phyloP scores from a whole-genome alignment of 53 echinoderm and acorn worm genomes.

The Crossaster papposus region DNA sequence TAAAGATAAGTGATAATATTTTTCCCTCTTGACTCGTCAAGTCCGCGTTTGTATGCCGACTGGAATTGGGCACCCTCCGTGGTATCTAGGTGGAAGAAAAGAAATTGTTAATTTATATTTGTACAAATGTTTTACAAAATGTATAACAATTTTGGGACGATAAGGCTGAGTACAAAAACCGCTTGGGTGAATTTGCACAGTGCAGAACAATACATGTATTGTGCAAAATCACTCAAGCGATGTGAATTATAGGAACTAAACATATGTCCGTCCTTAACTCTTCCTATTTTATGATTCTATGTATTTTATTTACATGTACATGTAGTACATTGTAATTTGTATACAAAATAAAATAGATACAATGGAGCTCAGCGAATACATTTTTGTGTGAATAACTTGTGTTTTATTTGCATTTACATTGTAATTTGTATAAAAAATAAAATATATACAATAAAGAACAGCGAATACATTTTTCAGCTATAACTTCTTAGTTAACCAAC shows the following conservation, averaged over 20 bases:
- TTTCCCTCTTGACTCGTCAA: neutral
- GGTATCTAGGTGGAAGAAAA: neutral
- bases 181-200: too few species aligned
- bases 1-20: neutral
- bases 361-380: neutral
- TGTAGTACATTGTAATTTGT: too few species aligned
- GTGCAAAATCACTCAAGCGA: too few species aligned
- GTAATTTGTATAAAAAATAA: too few species aligned
- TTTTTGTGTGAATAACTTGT: too few species aligned
- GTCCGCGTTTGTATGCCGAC: neutral
- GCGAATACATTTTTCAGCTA: neutral
- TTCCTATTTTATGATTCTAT: neutral
- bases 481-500: neutral
- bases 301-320: too few species aligned
- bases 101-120: neutral
- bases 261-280: neutral
- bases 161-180: too few species aligned
- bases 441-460: neutral
- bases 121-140: neutral
- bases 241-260: too few species aligned
- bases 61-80: conserved; percentile 18
- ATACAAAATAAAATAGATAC: too few species aligned
- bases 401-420: too few species aligned
- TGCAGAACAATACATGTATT: too few species aligned
- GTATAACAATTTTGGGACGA: too few species aligned